Conservation (phyloP, 2,113 vertebrate species). For the Columba livia region DNA sequence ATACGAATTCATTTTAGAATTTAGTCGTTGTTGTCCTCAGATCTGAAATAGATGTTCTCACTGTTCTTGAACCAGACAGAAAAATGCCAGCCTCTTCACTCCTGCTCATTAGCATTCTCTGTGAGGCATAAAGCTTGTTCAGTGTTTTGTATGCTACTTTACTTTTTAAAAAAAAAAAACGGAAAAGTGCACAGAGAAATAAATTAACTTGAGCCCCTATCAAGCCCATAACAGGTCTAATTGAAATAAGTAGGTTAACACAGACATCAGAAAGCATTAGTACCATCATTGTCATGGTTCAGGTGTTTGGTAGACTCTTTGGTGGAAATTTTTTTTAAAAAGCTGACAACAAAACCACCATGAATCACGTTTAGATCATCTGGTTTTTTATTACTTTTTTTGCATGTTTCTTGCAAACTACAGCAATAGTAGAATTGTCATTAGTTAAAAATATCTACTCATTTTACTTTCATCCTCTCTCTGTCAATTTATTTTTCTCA, state of each 20-base stretch:
- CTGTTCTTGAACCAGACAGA: background rate
- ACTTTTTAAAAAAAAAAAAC: background rate
- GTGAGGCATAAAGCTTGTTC: background rate
- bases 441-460: background rate
- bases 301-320: background rate
- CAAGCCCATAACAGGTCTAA: background rate
- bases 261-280: background rate
- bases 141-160: background rate
- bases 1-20: background rate
- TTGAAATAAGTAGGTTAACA: background rate
- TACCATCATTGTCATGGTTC: background rate
- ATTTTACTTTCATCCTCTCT: background rate
- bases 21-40: background rate
- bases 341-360: background rate
- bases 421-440: background rate
- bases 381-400: background rate
- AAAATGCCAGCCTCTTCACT: background rate
- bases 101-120: background rate
- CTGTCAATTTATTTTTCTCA: background rate
- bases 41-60: background rate
- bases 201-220: background rate
- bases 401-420: background rate
- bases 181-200: background rate
- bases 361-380: background rate
- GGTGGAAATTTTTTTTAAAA: background rate